Base-by-base conservation (phyloP, 1,140 invertebrate species). In the Bombus pascuorum region DNA sequence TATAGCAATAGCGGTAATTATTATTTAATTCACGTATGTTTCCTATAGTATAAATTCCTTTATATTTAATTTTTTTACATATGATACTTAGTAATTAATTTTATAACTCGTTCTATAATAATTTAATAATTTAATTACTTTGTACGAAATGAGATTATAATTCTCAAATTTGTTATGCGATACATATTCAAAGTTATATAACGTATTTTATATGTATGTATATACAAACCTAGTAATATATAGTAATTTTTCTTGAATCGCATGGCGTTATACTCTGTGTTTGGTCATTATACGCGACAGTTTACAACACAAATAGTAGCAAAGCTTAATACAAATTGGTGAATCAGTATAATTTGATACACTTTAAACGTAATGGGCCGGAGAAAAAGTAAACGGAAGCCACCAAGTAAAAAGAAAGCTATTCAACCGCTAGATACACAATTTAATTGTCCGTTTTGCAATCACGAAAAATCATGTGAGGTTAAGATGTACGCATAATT, bases 361-460 rank as follows among this genome's bases (percentile, higher is more conserved):
- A 34, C 12, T 85, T 68, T 13, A 32, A 68, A 75, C 42, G 83
- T 92, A 92, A 99, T 99, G 99, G 99, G 99, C 90, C 97, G 99
- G 87, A 96, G 98, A 73, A 99, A 99, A 95, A 99, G 99, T 90
- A 99, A 99, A 95, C 97, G 98, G 92, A 99, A 99, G 95, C 98
- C 99, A 25, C 98, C 99, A 18, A 97, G 98, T 47, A 99, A 99
- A 94, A 96, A 97, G 88, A 99, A 99, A 95, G 97, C 97, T 12
- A 98, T 99, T 90, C 97, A 99, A 93, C 98, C 99, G 3, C 95
- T 99, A 47, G 99, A 99, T 93, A 98, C 97, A 74, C 97, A 99
- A 92, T 99, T 99, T 94, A 99, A 99, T 94, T 99, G 99, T 93
- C 99, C 99, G 12, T 99, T 99, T 96, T 99, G 99, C 95, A 99